Percentiles rank a stretch among this genome's conserved stretches.
phyloP scores from a whole-genome alignment of 2,888 invertebrate species.

The Perizoma affinitatum region DNA sequence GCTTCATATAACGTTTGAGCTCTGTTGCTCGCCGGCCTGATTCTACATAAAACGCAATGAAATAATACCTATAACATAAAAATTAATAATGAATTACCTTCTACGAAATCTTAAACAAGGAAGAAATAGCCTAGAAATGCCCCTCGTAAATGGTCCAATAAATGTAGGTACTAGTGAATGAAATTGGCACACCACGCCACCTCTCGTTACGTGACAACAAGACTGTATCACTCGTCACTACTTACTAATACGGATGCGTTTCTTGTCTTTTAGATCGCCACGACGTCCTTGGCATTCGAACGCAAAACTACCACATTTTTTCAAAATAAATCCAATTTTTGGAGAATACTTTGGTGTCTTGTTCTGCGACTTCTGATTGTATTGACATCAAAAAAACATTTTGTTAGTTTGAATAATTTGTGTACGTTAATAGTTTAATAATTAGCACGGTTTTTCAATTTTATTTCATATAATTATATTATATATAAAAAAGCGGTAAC shows the following conservation, averaged over 20 bases:
- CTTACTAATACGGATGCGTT: conserved; percentile 61
- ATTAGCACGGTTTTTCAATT: conserved; percentile 63
- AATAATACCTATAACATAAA: no score
- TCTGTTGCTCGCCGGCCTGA: no score
- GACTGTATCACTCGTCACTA: conserved; percentile 53
- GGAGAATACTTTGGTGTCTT: conserved; percentile 68
- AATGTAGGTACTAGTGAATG: conserved; percentile 54
- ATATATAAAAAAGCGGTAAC: not conserved
- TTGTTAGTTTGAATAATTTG: conserved; percentile 64
- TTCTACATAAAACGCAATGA: no score
- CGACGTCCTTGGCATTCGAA: conserved; percentile 63
- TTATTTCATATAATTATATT: conserved; percentile 31
- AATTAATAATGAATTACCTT: not conserved
- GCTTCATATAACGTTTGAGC: no score
- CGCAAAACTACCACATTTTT: conserved; percentile 53
- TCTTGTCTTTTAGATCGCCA: conserved; percentile 50
- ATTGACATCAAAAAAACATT: conserved; percentile 72
- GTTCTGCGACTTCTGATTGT: conserved; percentile 67
- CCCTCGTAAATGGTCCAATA: conserved; percentile 38
- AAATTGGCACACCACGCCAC: conserved; percentile 78
- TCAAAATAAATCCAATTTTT: conserved; percentile 77
- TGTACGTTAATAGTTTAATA: conserved; percentile 31
- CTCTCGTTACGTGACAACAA: conserved; percentile 69
- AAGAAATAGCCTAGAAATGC: not conserved
- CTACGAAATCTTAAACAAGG: no score